These are phyloP conservation scores for Lasioglossum zephyrum DNA, from an alignment of 2,888 invertebrate species.

Conservation along the genomic window DNA sequence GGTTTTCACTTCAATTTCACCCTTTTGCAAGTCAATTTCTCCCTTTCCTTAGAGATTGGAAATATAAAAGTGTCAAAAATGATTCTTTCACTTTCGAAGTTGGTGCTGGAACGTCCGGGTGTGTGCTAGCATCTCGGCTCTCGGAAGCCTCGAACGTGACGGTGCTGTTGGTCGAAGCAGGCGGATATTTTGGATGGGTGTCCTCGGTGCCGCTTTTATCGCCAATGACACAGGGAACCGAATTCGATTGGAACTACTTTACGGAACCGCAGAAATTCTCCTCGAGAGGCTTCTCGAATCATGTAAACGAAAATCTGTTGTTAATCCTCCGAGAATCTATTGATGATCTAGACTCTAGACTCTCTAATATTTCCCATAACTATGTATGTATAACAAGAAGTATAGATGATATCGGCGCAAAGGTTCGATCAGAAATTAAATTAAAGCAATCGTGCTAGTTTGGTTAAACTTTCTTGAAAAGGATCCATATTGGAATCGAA, in stretches of 20 bases:
- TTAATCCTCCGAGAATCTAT: neutral
- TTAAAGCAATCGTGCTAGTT: no score
- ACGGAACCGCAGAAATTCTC: constrained; percentile 88
- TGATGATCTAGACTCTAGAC: no score
- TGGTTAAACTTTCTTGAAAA: no score
- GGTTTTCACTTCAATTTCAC: no score
- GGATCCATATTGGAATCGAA: no score
- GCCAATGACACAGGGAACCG: constrained; percentile 88
- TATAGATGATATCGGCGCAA: no score
- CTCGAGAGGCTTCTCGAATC: constrained; percentile 87
- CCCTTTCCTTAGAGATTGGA: no score
- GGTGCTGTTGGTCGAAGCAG: constrained; percentile 90
- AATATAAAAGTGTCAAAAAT: neutral
- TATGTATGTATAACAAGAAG: no score
- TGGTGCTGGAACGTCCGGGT: constrained; percentile 90
- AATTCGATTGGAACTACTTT: constrained; percentile 89
- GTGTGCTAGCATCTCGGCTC: constrained; percentile 88
- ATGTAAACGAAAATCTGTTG: constrained; percentile 84
- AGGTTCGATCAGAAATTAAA: no score
- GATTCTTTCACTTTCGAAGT: constrained; percentile 84
- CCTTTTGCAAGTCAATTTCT: no score
- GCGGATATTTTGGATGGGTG: constrained; percentile 88
- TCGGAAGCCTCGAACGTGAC: constrained; percentile 86
- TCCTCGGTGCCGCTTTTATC: constrained; percentile 88
- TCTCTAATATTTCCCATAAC: no score